Conservation (phyloP, 2,797 vertebrate genomes). For the Petrocephalus schoutedeni region DNA sequence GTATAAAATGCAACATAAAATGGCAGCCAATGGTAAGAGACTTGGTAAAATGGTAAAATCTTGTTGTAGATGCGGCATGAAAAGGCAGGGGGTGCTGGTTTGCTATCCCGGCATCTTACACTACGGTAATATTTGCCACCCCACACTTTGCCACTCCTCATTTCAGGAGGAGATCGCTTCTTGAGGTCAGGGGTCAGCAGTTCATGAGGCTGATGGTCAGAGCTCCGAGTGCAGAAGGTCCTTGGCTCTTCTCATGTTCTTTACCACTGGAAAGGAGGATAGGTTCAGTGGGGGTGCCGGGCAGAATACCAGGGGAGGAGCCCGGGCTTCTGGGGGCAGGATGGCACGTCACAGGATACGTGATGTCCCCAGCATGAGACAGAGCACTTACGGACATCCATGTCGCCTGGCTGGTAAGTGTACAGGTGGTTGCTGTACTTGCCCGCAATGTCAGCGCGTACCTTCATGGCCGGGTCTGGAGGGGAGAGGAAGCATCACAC, state of each 20-base stretch:
- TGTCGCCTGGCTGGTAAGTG: slow-evolving; percentile 44
- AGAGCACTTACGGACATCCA: slow-evolving; percentile 48
- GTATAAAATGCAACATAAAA: not conserved
- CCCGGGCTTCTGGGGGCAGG: not conserved
- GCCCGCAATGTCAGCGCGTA: slow-evolving; percentile 51
- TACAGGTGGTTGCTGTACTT: slow-evolving; percentile 39
- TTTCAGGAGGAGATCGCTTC: not conserved
- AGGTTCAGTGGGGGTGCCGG: not conserved
- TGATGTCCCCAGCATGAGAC: not conserved
- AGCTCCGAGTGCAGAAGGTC: slow-evolving; percentile 3
- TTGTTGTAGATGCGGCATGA: not conserved
- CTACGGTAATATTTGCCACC: not conserved
- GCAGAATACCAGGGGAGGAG: not conserved
- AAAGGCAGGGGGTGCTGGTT: not conserved
- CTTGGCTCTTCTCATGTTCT: slow-evolving; percentile 19
- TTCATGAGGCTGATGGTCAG: not conserved
- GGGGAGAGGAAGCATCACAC: not conserved
- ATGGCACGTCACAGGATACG: not conserved
- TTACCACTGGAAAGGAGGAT: slow-evolving; percentile 6
- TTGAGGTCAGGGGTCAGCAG: not conserved
- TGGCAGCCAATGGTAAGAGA: not conserved
- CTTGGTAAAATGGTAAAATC: not conserved
- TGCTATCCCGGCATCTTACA: not conserved
- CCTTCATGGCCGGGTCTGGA: slow-evolving; percentile 54
- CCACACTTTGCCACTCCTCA: not conserved